Base-by-base conservation (phyloP, 2,797 vertebrate species). In the Choloepus didactylus region DNA sequence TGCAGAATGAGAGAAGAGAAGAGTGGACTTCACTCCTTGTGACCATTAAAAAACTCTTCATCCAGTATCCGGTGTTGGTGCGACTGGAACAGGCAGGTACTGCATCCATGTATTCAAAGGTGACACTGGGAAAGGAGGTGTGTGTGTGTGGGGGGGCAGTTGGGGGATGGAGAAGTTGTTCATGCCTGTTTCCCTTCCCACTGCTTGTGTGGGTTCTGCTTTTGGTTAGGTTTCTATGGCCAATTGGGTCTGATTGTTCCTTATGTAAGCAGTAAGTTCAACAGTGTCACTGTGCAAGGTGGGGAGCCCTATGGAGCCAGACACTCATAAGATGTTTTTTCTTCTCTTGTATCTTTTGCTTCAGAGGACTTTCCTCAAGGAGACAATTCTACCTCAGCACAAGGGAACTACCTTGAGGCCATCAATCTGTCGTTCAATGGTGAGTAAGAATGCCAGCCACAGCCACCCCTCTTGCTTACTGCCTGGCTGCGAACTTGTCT, bases 371-470 rank as follows among this genome's bases (percentile, higher is more conserved):
- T 99, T 98, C 99, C 99, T 89, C 98, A 97, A 23, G 99, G 99
- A 79, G 98, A 97, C 87, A 99, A 99, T 98, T 99, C 99, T 66
- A 99, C 99, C 66, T 99, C 99, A 31, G 99, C 99, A 88, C 99
- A 99, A 97, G 99, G 99, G 80, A 99, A 99, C 98, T 99, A 99
- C 97, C 98, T 99, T 73, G 99, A 99, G 98, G 99, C 99, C 95
- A 99, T 99, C 97, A 99, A 99, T 97, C 98, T 99, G 64, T 99
- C 99, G 0, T 99, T 99, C 97, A 99, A 99, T 12, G 99, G 99
- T 99, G 82, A 97, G 99, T 98, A 75, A 72, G 11, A 38, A 9
- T 3, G 0, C 84, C 16, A 31, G 3, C 10, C 7, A 4, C 23
- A 9, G 21, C 3, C 9, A 27, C 44, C 56, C 0, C 8, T 69